phyloP scores from a whole-genome alignment of 2,797 vertebrate genomes.

The Pangasius sanitwongsei region DNA sequence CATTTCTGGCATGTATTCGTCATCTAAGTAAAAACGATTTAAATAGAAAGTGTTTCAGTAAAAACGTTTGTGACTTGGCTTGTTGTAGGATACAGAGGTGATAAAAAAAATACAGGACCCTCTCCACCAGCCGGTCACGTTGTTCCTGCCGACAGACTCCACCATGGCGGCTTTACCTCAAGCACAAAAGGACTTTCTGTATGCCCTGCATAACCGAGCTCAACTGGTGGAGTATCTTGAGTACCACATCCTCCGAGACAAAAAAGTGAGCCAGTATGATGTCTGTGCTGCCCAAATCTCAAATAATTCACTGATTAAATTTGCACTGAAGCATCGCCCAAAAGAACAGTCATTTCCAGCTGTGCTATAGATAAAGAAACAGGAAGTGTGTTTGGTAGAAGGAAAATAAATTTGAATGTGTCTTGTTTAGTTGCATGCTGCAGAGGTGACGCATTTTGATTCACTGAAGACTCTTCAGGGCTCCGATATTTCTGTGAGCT shows the following conservation, averaged over 20 bases:
- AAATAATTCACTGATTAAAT: background rate
- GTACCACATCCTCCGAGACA: constrained; percentile 83
- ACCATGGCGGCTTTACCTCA: constrained; percentile 77
- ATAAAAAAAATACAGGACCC: constrained; percentile 73
- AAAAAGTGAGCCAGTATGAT: constrained; percentile 70
- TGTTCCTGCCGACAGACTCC: constrained; percentile 87
- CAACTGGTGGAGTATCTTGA: constrained; percentile 84
- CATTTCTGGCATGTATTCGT: background rate
- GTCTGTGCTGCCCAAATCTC: background rate
- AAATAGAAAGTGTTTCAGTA: background rate
- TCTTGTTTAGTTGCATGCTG: constrained; percentile 73
- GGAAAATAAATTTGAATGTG: background rate
- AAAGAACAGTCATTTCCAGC: background rate
- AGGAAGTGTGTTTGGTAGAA: background rate
- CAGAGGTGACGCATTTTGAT: constrained; percentile 69
- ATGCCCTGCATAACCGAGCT: constrained; percentile 74
- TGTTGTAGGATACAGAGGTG: constrained; percentile 80
- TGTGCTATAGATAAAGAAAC: background rate
- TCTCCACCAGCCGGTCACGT: constrained; percentile 80
- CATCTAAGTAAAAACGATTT: background rate
- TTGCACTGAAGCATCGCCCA: background rate
- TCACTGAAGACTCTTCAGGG: constrained; percentile 85
- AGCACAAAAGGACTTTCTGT: constrained; percentile 86
- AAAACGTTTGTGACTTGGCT: background rate
- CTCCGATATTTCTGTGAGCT: constrained; percentile 79